Evolutionary conservation across 2,113 vertebrate genomes (phyloP).

Genomic region (Catharus minimus): DNA sequence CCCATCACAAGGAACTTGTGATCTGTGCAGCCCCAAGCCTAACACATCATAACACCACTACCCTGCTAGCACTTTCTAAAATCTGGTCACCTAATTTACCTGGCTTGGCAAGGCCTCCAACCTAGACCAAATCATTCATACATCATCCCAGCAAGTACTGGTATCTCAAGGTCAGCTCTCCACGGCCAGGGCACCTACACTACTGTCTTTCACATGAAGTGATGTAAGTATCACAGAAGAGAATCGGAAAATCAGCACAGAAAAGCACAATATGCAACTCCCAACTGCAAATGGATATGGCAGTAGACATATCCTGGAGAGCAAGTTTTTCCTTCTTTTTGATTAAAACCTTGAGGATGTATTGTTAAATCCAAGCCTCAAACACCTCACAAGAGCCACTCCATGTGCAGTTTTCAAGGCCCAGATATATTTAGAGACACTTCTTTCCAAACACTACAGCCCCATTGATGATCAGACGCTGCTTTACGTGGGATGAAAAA

Average conservation of each 20-base stretch:
- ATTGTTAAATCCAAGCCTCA: neutral
- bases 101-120: neutral
- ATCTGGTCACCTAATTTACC: neutral
- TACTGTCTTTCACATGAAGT: neutral
- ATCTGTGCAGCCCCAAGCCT: neutral
- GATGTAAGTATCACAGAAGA: neutral
- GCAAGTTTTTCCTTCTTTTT: neutral
- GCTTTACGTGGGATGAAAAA: neutral
- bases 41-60: neutral
- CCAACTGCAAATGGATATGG: accelerated
- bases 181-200: accelerated
- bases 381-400: neutral
- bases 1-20: neutral
- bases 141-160: neutral
- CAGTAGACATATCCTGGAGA: accelerated
- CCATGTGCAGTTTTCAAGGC: neutral
- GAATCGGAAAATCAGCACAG: neutral
- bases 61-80: neutral
- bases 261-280: accelerated
- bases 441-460: neutral
- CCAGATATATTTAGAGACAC: neutral
- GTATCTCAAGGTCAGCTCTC: neutral
- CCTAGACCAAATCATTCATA: neutral
- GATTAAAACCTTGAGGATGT: neutral
- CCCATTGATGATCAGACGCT: accelerated